Percentiles rank a stretch among this genome's conserved stretches.
These are phyloP conservation scores for Steromphala cineraria DNA, from an alignment of 2,888 invertebrate genomes.

Conservation along the genomic window DNA sequence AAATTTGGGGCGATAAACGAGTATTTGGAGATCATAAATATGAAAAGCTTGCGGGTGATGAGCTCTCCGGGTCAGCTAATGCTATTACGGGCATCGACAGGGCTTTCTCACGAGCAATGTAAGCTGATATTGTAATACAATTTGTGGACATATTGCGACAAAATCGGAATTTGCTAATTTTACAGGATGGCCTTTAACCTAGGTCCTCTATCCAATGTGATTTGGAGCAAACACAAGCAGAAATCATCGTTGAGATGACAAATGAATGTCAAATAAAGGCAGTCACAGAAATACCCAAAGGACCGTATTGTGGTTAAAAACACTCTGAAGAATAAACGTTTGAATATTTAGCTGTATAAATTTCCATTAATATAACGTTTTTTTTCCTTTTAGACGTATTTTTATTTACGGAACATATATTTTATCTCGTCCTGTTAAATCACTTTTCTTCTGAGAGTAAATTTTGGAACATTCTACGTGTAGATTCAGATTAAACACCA, in stretches of 20 bases:
- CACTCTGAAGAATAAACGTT: too few species aligned
- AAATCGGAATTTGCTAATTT: neutral
- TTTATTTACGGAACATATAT: too few species aligned
- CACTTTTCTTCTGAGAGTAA: too few species aligned
- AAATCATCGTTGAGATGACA: slow-evolving; percentile 4
- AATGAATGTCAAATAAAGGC: slow-evolving; percentile 4
- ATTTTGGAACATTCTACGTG: too few species aligned
- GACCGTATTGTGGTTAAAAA: neutral
- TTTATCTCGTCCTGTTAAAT: too few species aligned
- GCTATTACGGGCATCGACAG: neutral
- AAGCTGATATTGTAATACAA: neutral
- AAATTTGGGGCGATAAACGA: neutral
- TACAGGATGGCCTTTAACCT: neutral
- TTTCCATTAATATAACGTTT: too few species aligned
- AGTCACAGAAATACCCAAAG: neutral
- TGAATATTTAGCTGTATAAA: too few species aligned
- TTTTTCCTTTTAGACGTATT: too few species aligned
- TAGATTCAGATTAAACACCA: too few species aligned
- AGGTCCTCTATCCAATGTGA: neutral
- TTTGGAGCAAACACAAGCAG: neutral
- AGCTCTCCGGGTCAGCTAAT: neutral
- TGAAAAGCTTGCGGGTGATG: neutral
- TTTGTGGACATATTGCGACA: slow-evolving; percentile 10
- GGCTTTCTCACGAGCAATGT: neutral
- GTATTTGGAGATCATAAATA: neutral